Base-by-base conservation (phyloP, 2,113 vertebrate genomes). In the Petrocephalus microphthalmus region DNA sequence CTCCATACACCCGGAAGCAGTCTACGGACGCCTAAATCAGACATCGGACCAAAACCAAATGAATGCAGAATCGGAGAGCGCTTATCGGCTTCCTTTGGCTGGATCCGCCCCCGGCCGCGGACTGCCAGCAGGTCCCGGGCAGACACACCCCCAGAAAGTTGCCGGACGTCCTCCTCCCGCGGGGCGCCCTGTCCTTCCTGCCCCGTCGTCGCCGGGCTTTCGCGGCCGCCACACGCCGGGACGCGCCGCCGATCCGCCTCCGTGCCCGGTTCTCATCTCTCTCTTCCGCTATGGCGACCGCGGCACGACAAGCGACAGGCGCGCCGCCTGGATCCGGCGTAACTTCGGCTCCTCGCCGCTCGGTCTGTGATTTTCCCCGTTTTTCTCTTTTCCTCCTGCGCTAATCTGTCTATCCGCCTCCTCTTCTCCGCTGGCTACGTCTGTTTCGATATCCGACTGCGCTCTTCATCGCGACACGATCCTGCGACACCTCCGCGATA, bases 331-430 rank as follows among this genome's bases (percentile, higher is more conserved):
- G 88, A 90, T 90, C 71, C 88, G 90, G 88, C 87, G 87, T 89
- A 88, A 83, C 37, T 64, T 42, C 82, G 87, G 81, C 71, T 52
- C 84, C 83, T 85, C 52, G 2, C 86, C 87, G 84, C 0, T 45
- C 11, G 1, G 20, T n/a, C 78, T 92, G 90, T 91, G 87, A 91
- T 90, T 91, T 93, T 89, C 92, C 92, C 92, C 90, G 88, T 89
- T 89, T 85, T 88, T 49, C 54, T 42, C 42, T 42, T 3, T 3
- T 3, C 29, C 45, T 22, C 15, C 15, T 83, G 19, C 67, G 15
- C 84, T 64, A 92, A 93, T 93, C 92, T 88, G 5, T 74, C 57
- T 84, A 88, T 85, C 90, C 90, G 89, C 67, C 84, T 93, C 91
- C 95, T 94, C 92, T 91, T 91, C 91, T n/a, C n/a, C n/a, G n/a